Evolutionary conservation across 2,888 invertebrate genomes (phyloP).

Genomic region (Phengaris arion): DNA sequence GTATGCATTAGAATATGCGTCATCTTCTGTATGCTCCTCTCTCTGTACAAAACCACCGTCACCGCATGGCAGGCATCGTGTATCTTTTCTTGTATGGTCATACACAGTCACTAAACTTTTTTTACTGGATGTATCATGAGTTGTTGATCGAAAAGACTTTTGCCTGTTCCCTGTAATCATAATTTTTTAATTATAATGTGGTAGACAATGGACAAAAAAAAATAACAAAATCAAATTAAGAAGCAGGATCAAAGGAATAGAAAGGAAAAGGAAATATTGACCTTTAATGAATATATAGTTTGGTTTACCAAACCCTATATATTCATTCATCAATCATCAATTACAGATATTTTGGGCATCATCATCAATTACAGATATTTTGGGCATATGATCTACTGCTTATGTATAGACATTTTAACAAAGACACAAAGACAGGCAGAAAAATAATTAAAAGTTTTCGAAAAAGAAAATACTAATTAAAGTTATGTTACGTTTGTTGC

Average conservation of each 20-base stretch:
- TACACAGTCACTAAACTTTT: constrained; percentile 60
- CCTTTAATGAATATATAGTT: too few relatives aligned
- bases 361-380: too few relatives aligned
- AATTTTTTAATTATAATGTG: neutral
- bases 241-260: neutral
- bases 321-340: too few relatives aligned
- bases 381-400: too few relatives aligned
- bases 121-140: constrained; percentile 44
- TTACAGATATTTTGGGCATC: too few relatives aligned
- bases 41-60: constrained; percentile 54
- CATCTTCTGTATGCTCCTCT: constrained; percentile 53
- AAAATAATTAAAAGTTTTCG: too few relatives aligned
- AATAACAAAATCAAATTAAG: neutral
- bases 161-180: constrained; percentile 45
- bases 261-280: too few relatives aligned
- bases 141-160: constrained; percentile 43
- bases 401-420: too few relatives aligned
- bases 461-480: too few relatives aligned
- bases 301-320: too few relatives aligned
- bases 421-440: too few relatives aligned
- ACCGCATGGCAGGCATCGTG: constrained; percentile 48
- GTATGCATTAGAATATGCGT: constrained; percentile 66
- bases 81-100: constrained; percentile 62
- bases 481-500: too few relatives aligned
- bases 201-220: neutral